Conservation (phyloP, 2,113 vertebrate species). For the Boleophthalmus pectinirostris region DNA sequence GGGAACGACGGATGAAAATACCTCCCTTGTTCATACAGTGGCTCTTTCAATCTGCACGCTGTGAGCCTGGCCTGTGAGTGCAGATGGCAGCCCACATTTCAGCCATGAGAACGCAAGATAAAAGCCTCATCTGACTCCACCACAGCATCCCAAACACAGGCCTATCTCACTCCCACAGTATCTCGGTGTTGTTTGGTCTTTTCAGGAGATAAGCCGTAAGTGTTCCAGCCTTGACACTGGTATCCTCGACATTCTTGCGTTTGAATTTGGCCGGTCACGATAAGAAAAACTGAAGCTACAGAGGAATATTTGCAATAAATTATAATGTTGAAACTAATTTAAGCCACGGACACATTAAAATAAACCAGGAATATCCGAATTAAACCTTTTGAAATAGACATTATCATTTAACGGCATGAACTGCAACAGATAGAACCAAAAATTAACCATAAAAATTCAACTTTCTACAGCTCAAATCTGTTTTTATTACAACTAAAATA, state of each 20-base stretch:
- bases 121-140: conserved; percentile 50
- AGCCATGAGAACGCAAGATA: conserved; percentile 47
- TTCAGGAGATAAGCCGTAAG: conserved; percentile 19
- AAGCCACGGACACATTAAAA: too few species aligned
- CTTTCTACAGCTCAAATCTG: too few species aligned
- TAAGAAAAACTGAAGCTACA: too few species aligned
- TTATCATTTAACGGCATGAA: too few species aligned
- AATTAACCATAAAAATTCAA: too few species aligned
- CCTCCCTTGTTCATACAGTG: conserved; percentile 53
- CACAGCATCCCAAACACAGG: conserved; percentile 39
- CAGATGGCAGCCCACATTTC: conserved; percentile 42
- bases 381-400: too few species aligned
- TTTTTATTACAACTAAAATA: too few species aligned
- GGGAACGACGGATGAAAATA: conserved; percentile 41
- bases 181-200: conserved; percentile 35
- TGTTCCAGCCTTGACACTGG: conserved; percentile 34
- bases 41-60: conserved; percentile 46
- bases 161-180: conserved; percentile 49
- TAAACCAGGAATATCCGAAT: too few species aligned
- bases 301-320: too few species aligned
- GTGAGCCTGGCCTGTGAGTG: conserved; percentile 47
- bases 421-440: too few species aligned
- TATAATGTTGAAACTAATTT: too few species aligned
- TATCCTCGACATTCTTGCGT: not conserved
- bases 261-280: not conserved